These are phyloP conservation scores for Tichodroma muraria DNA, from an alignment of 2,113 vertebrate species.

Conservation along the genomic window DNA sequence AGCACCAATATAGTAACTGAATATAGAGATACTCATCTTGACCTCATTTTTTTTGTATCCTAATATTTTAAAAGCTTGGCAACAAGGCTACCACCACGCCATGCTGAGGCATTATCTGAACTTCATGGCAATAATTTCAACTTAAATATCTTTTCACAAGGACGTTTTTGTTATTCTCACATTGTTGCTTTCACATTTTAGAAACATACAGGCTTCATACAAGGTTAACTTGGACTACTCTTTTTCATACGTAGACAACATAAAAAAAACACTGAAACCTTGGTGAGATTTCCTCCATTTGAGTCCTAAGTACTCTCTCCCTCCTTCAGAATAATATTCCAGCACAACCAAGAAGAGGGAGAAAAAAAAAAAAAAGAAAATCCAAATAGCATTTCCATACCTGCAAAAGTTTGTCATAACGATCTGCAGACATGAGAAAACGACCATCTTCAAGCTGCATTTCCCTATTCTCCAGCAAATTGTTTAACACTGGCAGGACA, in stretches of 20 bases:
- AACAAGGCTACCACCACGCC: not conserved
- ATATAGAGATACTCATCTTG: not conserved
- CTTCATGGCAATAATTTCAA: not conserved
- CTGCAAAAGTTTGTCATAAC: conserved; percentile 92
- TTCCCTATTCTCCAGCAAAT: conserved; percentile 94
- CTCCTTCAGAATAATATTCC: not conserved
- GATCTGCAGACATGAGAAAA: conserved; percentile 91
- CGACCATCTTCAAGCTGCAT: conserved; percentile 98
- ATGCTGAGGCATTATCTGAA: not conserved
- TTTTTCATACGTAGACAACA: not conserved
- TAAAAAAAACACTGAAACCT: not conserved
- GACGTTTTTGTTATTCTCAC: not conserved
- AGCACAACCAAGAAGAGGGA: not conserved
- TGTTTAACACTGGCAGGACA: conserved; percentile 92
- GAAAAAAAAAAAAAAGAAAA: not conserved
- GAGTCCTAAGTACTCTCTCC: not conserved
- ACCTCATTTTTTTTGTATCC: not conserved
- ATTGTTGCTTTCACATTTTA: not conserved
- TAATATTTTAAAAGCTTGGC: not conserved
- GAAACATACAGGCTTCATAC: not conserved
- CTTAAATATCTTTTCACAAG: not conserved
- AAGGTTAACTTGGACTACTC: not conserved
- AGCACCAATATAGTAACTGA: not conserved
- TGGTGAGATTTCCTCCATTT: not conserved
- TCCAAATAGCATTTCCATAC: conserved; percentile 52